phyloP scores from a whole-genome alignment of 2,888 invertebrate species.

The Watsonalla binaria region DNA sequence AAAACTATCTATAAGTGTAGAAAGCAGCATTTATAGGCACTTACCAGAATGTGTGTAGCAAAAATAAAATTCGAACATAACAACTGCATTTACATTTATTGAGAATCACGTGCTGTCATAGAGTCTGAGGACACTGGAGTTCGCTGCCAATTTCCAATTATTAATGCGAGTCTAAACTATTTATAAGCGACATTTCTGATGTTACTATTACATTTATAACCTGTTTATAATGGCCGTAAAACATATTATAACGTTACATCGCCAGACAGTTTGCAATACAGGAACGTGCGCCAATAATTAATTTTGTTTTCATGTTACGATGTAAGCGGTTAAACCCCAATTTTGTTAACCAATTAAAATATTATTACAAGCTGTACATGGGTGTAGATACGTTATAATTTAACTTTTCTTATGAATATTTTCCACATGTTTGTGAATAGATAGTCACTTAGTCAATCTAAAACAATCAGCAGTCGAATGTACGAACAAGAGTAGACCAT shows the following conservation, averaged over 20 bases:
- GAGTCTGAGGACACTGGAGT: slow-evolving; percentile 33
- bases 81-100: slow-evolving; percentile 18
- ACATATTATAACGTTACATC: not conserved
- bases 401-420: too few relatives aligned
- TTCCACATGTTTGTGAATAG: too few relatives aligned
- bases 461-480: too few relatives aligned
- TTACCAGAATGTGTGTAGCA: not conserved
- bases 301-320: slow-evolving; percentile 14
- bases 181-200: slow-evolving; percentile 11
- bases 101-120: slow-evolving; percentile 25
- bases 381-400: too few relatives aligned
- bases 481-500: slow-evolving; percentile 48
- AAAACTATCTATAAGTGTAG: not conserved
- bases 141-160: slow-evolving; percentile 42
- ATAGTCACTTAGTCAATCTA: too few relatives aligned
- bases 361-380: too few relatives aligned
- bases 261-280: not conserved
- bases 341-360: not conserved
- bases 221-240: slow-evolving; percentile 1
- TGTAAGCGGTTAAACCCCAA: slow-evolving; percentile 10
- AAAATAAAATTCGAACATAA: not conserved
- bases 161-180: slow-evolving; percentile 27
- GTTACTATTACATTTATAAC: slow-evolving; percentile 8
- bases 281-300: slow-evolving; percentile 12
- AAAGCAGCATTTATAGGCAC: not conserved